Percentiles rank a stretch among this genome's conserved stretches.
Evolutionary conservation across 2,113 vertebrate species (phyloP).

Genomic region (Gavia stellata): DNA sequence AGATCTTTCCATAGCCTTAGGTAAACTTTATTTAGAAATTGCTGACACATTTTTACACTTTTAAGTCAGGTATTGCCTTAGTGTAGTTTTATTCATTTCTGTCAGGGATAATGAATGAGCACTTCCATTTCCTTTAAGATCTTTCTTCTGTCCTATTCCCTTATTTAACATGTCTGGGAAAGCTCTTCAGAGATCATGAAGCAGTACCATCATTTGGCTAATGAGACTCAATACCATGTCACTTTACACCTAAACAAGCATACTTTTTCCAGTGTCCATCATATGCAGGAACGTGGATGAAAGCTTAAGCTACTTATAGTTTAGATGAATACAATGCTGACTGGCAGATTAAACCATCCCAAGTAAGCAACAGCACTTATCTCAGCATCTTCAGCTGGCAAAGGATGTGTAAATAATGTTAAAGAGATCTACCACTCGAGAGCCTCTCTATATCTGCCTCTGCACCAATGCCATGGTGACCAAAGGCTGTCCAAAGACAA

Average conservation of each 20-base stretch:
- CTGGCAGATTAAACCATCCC: background rate
- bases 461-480: background rate
- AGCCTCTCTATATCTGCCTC: background rate
- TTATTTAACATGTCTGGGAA: background rate
- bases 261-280: background rate
- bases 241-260: background rate
- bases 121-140: background rate
- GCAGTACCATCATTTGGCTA: background rate
- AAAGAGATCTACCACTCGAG: background rate
- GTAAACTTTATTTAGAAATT: background rate
- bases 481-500: background rate
- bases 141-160: background rate
- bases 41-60: background rate
- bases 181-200: background rate
- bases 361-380: background rate
- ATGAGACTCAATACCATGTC: background rate
- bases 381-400: background rate
- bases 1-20: background rate
- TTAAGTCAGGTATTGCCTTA: background rate
- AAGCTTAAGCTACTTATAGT: background rate
- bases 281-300: background rate
- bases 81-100: background rate
- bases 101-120: background rate
- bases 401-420: background rate
- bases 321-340: background rate